Evolutionary conservation across 2,797 vertebrate species (phyloP).

Genomic region (Schizothorax lantsangensis): DNA sequence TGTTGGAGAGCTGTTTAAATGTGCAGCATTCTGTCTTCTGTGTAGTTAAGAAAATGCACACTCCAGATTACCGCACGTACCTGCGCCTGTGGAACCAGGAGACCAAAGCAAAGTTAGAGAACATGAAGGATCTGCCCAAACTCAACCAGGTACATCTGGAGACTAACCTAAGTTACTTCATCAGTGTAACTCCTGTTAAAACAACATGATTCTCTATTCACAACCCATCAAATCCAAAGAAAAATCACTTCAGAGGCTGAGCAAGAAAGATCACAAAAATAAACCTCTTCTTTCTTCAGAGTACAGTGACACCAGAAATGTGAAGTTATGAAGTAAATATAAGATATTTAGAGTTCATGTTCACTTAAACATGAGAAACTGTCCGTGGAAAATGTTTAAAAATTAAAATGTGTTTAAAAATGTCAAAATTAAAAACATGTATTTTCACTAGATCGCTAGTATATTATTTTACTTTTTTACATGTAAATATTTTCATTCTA

Average conservation of each 20-base stretch:
- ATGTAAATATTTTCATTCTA: background rate
- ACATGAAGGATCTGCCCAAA: conserved; percentile 88
- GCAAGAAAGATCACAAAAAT: background rate
- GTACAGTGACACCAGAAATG: background rate
- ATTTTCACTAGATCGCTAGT: background rate
- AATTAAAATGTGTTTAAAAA: no score
- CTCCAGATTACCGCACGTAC: conserved; percentile 91
- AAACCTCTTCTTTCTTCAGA: background rate
- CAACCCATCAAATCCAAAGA: background rate
- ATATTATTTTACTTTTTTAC: background rate
- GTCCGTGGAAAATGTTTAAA: background rate
- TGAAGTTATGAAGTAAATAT: background rate
- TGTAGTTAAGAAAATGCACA: conserved; percentile 87
- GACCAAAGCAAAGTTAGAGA: conserved; percentile 85
- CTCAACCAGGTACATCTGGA: conserved; percentile 86
- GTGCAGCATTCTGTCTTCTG: conserved; percentile 42
- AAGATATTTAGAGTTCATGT: background rate
- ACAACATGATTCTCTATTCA: background rate
- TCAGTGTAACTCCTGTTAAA: background rate
- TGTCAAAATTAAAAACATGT: no score
- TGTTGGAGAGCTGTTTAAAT: background rate
- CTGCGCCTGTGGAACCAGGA: conserved; percentile 93
- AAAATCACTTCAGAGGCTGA: background rate
- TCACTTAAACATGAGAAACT: background rate
- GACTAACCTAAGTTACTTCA: background rate